Evolutionary conservation across 2,113 vertebrate genomes (phyloP).

Genomic region (Cyprinodon variegatus): DNA sequence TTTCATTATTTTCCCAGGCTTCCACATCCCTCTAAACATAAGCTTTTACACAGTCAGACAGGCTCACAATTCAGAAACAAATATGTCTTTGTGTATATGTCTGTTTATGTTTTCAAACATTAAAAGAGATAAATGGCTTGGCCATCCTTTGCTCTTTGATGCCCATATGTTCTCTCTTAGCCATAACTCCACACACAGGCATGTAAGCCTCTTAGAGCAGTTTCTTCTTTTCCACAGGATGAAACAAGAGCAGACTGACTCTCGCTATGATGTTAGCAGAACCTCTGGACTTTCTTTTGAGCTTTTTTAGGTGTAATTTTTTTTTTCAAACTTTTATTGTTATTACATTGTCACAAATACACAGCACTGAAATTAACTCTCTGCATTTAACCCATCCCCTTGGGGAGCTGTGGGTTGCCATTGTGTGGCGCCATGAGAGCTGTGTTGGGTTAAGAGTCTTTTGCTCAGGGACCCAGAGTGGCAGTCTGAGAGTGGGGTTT

Average conservation of each 20-base stretch:
- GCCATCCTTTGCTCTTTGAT: conserved; percentile 44
- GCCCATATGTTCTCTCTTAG: conserved; percentile 28
- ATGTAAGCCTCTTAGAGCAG: conserved; percentile 4
- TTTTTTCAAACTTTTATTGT: too few relatives aligned
- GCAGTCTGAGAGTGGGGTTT: too few relatives aligned
- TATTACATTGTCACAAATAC: too few relatives aligned
- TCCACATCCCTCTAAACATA: conserved; percentile 51
- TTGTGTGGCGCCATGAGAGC: too few relatives aligned
- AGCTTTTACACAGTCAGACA: conserved; percentile 17
- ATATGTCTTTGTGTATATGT: conserved; percentile 7
- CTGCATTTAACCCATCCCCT: too few relatives aligned
- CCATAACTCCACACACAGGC: conserved; percentile 15
- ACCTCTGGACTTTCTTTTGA: too few relatives aligned
- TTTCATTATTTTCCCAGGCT: conserved; percentile 73
- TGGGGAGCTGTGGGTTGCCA: too few relatives aligned
- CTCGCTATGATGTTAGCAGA: neutral
- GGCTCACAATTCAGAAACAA: conserved; percentile 25
- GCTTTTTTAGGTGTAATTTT: too few relatives aligned
- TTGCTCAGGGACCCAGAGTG: too few relatives aligned
- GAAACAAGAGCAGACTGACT: conserved; percentile 17
- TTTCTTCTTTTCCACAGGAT: conserved; percentile 26
- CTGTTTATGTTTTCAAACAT: conserved; percentile 23
- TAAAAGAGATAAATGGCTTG: conserved; percentile 51
- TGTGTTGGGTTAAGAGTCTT: too few relatives aligned
- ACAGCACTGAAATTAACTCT: too few relatives aligned